Conservation (phyloP, 2,797 vertebrate genomes). For the Lutjanus campechanus region DNA sequence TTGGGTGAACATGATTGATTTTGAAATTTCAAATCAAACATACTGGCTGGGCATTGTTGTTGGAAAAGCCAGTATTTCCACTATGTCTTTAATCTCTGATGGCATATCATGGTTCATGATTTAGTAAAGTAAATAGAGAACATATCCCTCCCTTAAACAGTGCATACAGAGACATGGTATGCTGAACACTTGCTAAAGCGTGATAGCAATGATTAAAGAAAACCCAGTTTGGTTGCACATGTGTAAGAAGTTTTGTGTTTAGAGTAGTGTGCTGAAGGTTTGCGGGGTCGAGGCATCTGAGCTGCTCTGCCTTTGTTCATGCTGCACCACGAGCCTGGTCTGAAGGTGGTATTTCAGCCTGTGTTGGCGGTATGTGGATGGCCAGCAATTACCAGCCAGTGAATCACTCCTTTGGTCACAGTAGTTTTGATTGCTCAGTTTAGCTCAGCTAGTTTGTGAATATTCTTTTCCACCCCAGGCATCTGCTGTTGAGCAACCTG, state of each 20-base stretch:
- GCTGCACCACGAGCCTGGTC: neutral
- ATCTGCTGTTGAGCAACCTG: conserved; percentile 3
- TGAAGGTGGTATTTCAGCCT: conserved; percentile 22
- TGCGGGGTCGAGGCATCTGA: neutral
- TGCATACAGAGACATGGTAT: neutral
- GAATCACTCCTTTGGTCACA: conserved; percentile 30
- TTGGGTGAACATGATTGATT: no score
- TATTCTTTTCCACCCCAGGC: conserved; percentile 24
- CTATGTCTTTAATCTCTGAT: no score
- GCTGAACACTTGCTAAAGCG: neutral
- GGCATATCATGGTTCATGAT: no score
- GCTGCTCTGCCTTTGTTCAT: conserved; percentile 2
- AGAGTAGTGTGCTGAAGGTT: neutral
- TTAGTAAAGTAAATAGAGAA: no score
- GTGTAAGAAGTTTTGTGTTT: neutral
- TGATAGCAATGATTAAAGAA: neutral
- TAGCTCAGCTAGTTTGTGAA: conserved; percentile 25
- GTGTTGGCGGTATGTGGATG: conserved; percentile 10
- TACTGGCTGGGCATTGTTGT: no score
- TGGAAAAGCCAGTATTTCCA: no score
- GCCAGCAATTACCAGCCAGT: conserved; percentile 28
- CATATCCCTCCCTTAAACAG: neutral
- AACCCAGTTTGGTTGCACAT: neutral
- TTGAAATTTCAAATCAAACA: no score
- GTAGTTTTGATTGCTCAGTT: conserved; percentile 28